Evolutionary conservation across 2,113 vertebrate species (phyloP).

Genomic region (Beaufortia kweichowensis): DNA sequence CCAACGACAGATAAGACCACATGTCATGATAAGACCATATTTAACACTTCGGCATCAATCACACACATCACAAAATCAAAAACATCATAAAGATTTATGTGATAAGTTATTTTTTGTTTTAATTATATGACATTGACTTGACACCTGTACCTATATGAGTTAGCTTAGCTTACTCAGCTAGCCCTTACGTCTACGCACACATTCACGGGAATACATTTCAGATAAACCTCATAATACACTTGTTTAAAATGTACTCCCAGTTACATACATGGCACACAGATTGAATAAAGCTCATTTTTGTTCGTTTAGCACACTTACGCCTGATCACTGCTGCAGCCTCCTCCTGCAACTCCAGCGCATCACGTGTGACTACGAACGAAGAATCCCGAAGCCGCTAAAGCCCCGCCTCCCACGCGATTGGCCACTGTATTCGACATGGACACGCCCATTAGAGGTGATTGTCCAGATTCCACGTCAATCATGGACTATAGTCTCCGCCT

Average conservation of each 20-base stretch:
- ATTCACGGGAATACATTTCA: not conserved
- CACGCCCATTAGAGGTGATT: conserved; percentile 35
- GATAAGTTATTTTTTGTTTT: not conserved
- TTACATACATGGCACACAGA: not conserved
- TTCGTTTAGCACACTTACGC: conserved; percentile 56
- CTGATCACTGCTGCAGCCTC: conserved; percentile 52
- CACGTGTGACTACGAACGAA: conserved; percentile 61
- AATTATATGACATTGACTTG: conserved; percentile 11
- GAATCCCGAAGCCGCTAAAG: conserved; percentile 22
- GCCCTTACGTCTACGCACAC: conserved; percentile 38
- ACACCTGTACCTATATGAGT: conserved; percentile 34
- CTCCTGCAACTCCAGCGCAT: conserved; percentile 62
- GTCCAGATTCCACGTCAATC: conserved; percentile 39
- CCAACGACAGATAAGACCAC: not conserved
- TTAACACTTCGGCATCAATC: not conserved
- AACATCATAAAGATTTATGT: not conserved
- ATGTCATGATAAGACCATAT: conserved; percentile 3
- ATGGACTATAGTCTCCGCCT: conserved; percentile 47
- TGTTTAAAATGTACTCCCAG: not conserved
- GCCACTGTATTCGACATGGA: not conserved
- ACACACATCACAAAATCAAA: not conserved
- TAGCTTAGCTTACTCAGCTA: conserved; percentile 37
- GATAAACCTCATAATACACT: not conserved
- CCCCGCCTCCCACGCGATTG: conserved; percentile 61
- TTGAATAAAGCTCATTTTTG: conserved; percentile 19